Evolutionary conservation across 2,113 vertebrate genomes (phyloP).

Genomic region (rabbit (Oryctolagus cuniculus)): DNA sequence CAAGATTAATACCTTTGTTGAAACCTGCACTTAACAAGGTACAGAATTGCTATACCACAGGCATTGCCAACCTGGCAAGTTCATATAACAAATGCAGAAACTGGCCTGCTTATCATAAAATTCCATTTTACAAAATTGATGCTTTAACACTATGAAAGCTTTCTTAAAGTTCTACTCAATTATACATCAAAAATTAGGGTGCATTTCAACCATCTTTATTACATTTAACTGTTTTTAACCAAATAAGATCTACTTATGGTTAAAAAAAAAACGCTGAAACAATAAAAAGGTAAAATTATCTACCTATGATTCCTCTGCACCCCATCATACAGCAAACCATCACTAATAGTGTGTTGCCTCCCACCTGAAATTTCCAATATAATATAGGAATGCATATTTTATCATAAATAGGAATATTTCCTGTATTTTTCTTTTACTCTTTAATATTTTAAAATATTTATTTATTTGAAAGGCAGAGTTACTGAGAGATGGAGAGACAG

Average conservation of each 20-base stretch:
- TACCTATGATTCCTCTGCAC: neutral
- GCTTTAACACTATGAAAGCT: neutral
- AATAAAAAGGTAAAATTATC: neutral
- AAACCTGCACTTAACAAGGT: neutral
- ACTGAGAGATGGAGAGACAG: too few species aligned
- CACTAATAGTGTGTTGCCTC: conserved; percentile 13
- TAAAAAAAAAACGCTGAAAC: neutral
- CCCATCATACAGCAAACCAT: neutral
- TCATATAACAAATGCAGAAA: neutral
- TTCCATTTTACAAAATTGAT: neutral
- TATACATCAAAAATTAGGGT: conserved; percentile 38
- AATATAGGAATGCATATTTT: neutral
- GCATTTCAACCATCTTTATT: conserved; percentile 1
- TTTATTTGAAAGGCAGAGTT: too few species aligned
- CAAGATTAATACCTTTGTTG: neutral
- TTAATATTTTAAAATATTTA: neutral
- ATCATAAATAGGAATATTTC: neutral
- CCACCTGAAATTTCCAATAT: neutral
- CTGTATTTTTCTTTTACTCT: neutral
- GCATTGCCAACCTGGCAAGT: neutral
- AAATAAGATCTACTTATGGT: neutral
- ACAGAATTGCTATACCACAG: neutral
- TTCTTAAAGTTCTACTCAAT: conserved; percentile 47
- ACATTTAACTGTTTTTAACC: neutral
- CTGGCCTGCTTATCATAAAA: neutral